Base-by-base conservation (phyloP, 35 echinoderm and acorn worm genomes). In the Ptychodera flava region DNA sequence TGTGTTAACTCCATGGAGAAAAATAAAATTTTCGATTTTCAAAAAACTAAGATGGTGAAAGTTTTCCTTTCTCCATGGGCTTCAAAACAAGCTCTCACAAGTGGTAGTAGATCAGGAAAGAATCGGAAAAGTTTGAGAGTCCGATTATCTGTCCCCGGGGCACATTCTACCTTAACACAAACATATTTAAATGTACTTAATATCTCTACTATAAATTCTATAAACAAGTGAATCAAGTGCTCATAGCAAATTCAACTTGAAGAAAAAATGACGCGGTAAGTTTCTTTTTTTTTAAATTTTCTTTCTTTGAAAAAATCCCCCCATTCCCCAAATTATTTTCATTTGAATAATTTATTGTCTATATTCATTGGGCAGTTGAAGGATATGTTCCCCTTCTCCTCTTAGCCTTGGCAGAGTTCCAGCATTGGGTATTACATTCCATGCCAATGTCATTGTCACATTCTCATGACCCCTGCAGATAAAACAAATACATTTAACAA, bases 351-450 rank as follows among this genome's bases (percentile, higher is more conserved):
- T n/a, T n/a, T 64, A 64, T 64, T 64, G 45, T 36, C n/a, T 36
- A 36, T 97, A 97, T 85, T 97, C 87, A 85, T 86, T 86, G 12
- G 95, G 95, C 35, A 97, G 90, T 36, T 37, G 45, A 82, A 97
- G 85, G 1, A 78, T 29, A 28, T 85, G 76, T n/a, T 37, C 86
- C 82, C 95, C 95, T 38, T 91, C 35, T 32, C 95, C 95, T 16
- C 16, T 35, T 1, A 97, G 86, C 78, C 89, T 84, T 35, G 95
- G 95, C 35, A 97, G 89, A 81, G 93, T 83, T 12, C 95, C 95
- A 34, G 95, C 95, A 82, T 93, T 93, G 28, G 95, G 95, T 76
- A 97, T 82, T 29, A 97, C 93, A 81, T 97, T 97, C 95, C 95
- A 97, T 34, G 92, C 91, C 75, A 97, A 77, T 0, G 92, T 92